Conservation (phyloP, 2,797 vertebrate genomes). For the Myotis vivesi region DNA sequence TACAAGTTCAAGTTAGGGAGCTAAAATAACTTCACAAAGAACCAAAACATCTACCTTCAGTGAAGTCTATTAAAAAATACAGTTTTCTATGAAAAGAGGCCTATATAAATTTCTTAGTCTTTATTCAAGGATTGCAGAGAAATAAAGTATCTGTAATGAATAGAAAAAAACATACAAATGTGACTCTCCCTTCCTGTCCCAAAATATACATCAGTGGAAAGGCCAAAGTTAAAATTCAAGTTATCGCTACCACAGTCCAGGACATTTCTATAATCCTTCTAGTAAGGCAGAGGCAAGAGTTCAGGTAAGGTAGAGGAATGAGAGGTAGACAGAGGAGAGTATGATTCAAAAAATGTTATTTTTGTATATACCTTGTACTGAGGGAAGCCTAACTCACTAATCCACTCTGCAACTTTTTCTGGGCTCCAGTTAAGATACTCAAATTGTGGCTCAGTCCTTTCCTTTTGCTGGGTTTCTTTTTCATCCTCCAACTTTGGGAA, state of each 20-base stretch:
- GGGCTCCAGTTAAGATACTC: conserved; percentile 87
- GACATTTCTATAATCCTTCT: neutral
- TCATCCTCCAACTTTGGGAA: neutral
- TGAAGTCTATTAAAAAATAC: conserved; percentile 28
- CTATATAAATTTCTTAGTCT: neutral
- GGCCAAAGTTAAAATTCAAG: conserved; percentile 34
- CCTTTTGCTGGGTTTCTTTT: neutral
- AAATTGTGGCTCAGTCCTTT: neutral
- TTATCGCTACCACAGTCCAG: neutral
- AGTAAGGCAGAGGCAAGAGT: conserved; percentile 1
- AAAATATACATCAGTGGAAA: neutral
- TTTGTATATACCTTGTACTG: conserved; percentile 88
- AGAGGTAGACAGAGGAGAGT: neutral
- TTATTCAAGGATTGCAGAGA: conserved; percentile 32
- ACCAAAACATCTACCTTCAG: neutral
- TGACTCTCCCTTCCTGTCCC: neutral
- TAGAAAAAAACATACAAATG: neutral
- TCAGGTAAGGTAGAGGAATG: neutral
- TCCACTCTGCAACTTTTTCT: conserved; percentile 89
- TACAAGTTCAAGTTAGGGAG: neutral
- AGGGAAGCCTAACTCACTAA: conserved; percentile 88
- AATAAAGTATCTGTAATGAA: conserved; percentile 6
- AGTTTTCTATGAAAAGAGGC: conserved; percentile 35
- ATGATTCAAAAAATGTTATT: neutral
- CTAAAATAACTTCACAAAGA: conserved; percentile 23